phyloP scores from a whole-genome alignment of 2,113 vertebrate genomes.

The Pipa parva region DNA sequence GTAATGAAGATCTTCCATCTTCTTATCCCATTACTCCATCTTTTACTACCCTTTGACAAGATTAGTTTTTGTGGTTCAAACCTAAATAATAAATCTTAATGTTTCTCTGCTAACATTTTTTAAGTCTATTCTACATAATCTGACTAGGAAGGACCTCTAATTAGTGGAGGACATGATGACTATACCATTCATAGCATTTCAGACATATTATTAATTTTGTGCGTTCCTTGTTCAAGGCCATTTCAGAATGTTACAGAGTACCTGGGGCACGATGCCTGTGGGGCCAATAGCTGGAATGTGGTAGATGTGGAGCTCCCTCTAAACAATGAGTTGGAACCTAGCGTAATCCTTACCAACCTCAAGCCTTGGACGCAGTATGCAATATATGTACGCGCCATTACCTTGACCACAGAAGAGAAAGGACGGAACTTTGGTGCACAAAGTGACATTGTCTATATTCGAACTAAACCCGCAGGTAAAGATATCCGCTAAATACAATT shows the following conservation, averaged over 20 bases:
- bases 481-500: no score
- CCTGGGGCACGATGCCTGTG: conserved; percentile 67
- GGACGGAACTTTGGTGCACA: conserved; percentile 68
- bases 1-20: no score
- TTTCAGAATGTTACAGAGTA: conserved; percentile 73
- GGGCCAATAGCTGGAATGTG: conserved; percentile 71
- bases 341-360: conserved; percentile 61
- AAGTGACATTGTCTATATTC: conserved; percentile 69
- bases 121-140: no score
- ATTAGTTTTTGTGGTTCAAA: no score
- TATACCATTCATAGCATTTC: no score
- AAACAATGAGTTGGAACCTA: conserved; percentile 62
- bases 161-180: no score
- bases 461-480: conserved; percentile 69
- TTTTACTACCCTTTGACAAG: no score
- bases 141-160: no score
- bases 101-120: no score
- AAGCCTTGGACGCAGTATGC: conserved; percentile 77
- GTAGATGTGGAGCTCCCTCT: conserved; percentile 67
- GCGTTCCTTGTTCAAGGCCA: conserved; percentile 56
- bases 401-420: conserved; percentile 66
- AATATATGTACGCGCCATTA: conserved; percentile 71
- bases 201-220: no score
- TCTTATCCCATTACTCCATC: no score
- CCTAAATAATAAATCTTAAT: no score